A percentile compares a stretch with the other conserved stretches of the same genome.
These are phyloP conservation scores for Enteromius unitaeniatus DNA, from an alignment of 2,797 vertebrate species.

Conservation along the genomic window DNA sequence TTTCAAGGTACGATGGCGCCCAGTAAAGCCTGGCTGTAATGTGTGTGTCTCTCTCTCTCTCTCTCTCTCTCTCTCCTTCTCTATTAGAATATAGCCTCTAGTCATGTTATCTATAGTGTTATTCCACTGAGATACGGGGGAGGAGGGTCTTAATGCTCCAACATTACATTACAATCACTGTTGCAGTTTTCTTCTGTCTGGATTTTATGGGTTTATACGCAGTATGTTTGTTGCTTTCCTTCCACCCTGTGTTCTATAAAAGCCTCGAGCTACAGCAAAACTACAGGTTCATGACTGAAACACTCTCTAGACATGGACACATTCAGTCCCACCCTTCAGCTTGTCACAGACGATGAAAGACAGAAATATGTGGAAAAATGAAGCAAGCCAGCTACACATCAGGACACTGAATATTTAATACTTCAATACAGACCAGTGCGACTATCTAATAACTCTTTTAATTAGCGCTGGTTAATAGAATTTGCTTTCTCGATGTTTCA, in stretches of 20 bases:
- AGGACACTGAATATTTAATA: conserved; percentile 45
- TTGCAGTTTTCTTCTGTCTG: conserved; percentile 24
- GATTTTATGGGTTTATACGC: background rate
- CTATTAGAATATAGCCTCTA: conserved; percentile 27
- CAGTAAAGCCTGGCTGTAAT: conserved; percentile 26
- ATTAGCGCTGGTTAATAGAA: conserved; percentile 49
- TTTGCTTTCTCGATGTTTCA: conserved; percentile 39
- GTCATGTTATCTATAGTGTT: conserved; percentile 46
- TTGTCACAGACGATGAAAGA: conserved; percentile 19
- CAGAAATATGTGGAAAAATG: background rate
- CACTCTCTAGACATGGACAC: conserved; percentile 13
- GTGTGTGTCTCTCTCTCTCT: background rate
- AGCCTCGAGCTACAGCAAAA: conserved; percentile 24
- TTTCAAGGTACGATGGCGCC: conserved; percentile 36
- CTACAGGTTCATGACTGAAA: background rate
- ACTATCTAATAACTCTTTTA: conserved; percentile 46
- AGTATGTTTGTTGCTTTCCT: conserved; percentile 1
- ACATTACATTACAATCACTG: conserved; percentile 43
- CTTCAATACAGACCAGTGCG: conserved; percentile 39
- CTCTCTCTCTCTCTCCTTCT: conserved; percentile 27
- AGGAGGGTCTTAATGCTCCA: conserved; percentile 21
- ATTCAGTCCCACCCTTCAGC: conserved; percentile 13
- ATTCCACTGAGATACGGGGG: conserved; percentile 43
- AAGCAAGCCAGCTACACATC: conserved; percentile 8
- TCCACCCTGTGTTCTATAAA: background rate